Percentiles rank a stretch among this genome's conserved stretches.
Conservation (phyloP, 1,140 invertebrate species). For the Eubasilissa regina region DNA sequence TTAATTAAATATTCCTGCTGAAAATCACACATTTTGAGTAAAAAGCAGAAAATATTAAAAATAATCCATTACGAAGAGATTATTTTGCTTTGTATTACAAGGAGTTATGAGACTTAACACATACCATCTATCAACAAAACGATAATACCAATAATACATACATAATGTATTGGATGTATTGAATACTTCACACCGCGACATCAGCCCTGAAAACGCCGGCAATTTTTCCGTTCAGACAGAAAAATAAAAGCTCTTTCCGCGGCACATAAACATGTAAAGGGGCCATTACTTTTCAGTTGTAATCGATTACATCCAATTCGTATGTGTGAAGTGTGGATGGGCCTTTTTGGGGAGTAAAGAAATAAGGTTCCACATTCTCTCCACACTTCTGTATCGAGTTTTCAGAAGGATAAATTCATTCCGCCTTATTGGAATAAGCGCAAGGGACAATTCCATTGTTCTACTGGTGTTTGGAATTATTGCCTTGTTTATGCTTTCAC, state of each 20-base stretch:
- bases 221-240: constrained; percentile 9
- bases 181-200: no score
- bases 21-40: no score
- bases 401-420: constrained; percentile 40
- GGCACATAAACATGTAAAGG: constrained; percentile 47
- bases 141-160: no score
- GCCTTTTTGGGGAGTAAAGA: constrained; percentile 18
- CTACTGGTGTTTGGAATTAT: constrained; percentile 23
- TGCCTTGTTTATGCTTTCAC: constrained; percentile 29
- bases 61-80: no score
- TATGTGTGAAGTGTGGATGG: constrained; percentile 47
- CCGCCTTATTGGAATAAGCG: constrained; percentile 38
- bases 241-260: constrained; percentile 42
- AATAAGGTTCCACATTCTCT: constrained; percentile 13
- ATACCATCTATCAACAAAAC: no score
- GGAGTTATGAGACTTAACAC: no score
- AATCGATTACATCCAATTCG: constrained; percentile 53
- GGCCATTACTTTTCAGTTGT: constrained; percentile 52
- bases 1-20: no score
- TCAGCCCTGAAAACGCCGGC: not conserved
- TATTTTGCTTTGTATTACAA: no score
- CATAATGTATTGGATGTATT: no score
- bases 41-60: no score
- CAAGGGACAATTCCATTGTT: constrained; percentile 38
- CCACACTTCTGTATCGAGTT: constrained; percentile 24